Evolutionary conservation across 2,113 vertebrate species (phyloP).

Genomic region (Hippopotamus amphibius): DNA sequence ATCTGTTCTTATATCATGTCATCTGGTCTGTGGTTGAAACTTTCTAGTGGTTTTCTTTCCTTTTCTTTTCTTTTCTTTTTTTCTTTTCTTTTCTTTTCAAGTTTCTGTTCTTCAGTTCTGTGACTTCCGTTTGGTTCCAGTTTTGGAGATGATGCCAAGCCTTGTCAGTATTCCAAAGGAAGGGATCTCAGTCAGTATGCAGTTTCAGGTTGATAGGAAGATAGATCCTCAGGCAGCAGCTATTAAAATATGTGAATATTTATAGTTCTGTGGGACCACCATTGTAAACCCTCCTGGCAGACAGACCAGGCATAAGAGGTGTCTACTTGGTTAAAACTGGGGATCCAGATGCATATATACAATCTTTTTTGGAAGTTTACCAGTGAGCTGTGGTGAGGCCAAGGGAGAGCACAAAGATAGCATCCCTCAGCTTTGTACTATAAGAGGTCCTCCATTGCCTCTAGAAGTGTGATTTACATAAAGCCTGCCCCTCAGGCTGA

Average conservation of each 20-base stretch:
- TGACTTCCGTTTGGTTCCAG: not conserved
- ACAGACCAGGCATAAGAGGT: not conserved
- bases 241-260: not conserved
- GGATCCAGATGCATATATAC: not conserved
- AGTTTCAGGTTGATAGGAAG: not conserved
- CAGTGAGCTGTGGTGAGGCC: not conserved
- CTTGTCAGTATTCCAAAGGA: not conserved
- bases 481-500: not conserved
- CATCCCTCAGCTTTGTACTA: not conserved
- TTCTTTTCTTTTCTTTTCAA: too few species aligned
- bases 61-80: too few species aligned
- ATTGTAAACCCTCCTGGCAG: not conserved
- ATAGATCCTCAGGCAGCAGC: not conserved
- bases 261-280: not conserved
- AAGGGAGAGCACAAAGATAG: not conserved
- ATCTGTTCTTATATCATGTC: not conserved
- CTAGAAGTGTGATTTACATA: not conserved
- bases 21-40: not conserved
- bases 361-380: not conserved
- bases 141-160: not conserved
- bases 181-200: not conserved
- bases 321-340: not conserved
- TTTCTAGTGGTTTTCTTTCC: not conserved
- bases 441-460: not conserved
- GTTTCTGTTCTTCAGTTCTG: not conserved